Evolutionary conservation across 2,797 vertebrate genomes (phyloP), one percentile per base, ranked within the genome.

Genomic region (Gymnodraco acuticeps): DNA sequence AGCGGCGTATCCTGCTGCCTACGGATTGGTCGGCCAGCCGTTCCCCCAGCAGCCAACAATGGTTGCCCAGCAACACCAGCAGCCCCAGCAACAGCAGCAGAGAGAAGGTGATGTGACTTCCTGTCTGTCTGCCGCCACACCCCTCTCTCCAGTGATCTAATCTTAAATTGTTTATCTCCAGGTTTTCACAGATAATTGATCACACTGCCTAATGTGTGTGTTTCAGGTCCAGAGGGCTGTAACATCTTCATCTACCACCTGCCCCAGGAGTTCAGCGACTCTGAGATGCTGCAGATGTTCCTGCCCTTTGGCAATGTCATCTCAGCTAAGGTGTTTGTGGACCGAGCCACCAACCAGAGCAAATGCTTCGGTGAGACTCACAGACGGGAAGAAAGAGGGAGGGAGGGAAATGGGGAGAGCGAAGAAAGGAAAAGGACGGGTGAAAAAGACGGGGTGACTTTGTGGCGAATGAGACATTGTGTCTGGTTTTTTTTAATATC

Each of bases 161-260:
- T 82, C 85, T 64, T 69, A 87, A 84, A 83, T 87, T 88, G 73
- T 89, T 91, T 87, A 74, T 84, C 76, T 69, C 66, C 43, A 73
- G 54, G 70, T 68, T 80, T 81, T 75, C 43, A 55, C 55, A 53
- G 47, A 81, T 85, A 52, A 79, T 87, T 88, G 73, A 70, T 88
- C 65, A 77, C 64, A n/a, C 50, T 80, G 20, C 4, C 60, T 83
- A 71, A 68, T 65, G 27, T 79, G 43, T 82, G 31, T 66, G 66
- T 84, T 67, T 64, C 93, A 98, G 97, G 97, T 93, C 97, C 97
- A 45, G 97, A 98, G 46, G 97, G 97, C 74, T 98, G 97, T 92
- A 98, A 98, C 93, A 97, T 98, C 95, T 98, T 98, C 94, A 98
- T 98, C 93, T 98, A 98, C 95, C 97, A 98, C 95, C 95, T 98